These are phyloP conservation scores for Parnassius orleans DNA, from an alignment of 2,888 invertebrate species.

Conservation along the genomic window DNA sequence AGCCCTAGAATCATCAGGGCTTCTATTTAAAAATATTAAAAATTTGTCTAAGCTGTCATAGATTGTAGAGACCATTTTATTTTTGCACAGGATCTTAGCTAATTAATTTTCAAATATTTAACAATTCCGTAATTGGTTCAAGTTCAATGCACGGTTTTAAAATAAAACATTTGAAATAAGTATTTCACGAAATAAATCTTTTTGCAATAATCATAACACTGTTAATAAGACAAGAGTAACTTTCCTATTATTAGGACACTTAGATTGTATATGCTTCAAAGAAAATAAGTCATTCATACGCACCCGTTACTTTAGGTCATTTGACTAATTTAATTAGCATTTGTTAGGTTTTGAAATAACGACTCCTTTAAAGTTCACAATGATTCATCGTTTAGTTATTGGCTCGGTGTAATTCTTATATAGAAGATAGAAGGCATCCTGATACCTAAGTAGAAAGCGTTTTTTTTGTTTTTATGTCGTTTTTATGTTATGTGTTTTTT, in stretches of 20 bases:
- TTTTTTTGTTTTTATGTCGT: too few relatives aligned
- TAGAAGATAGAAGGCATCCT: neutral
- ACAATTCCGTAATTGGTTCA: too few relatives aligned
- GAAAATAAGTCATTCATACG: constrained; percentile 32
- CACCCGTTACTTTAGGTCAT: constrained; percentile 38
- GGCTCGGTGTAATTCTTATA: neutral
- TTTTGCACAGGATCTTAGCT: too few relatives aligned
- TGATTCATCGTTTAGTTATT: constrained; percentile 39
- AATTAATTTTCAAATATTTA: too few relatives aligned
- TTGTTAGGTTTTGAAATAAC: constrained; percentile 29
- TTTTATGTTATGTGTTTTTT: too few relatives aligned
- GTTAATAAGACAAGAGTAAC: neutral
- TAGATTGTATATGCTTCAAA: constrained; percentile 28
- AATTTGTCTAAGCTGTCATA: too few relatives aligned
- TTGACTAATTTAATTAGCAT: constrained; percentile 51
- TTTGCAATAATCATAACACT: neutral
- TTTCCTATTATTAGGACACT: constrained; percentile 7
- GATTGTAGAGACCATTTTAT: too few relatives aligned
- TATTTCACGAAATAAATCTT: neutral
- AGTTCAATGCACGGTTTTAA: too few relatives aligned
- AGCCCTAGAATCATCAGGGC: too few relatives aligned
- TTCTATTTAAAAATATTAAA: too few relatives aligned
- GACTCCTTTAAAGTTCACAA: neutral
- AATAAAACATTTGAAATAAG: too few relatives aligned
- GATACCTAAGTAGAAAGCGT: too few relatives aligned